phyloP scores from a whole-genome alignment of 2,113 vertebrate genomes.

The Phalacrocorax brasilianus region DNA sequence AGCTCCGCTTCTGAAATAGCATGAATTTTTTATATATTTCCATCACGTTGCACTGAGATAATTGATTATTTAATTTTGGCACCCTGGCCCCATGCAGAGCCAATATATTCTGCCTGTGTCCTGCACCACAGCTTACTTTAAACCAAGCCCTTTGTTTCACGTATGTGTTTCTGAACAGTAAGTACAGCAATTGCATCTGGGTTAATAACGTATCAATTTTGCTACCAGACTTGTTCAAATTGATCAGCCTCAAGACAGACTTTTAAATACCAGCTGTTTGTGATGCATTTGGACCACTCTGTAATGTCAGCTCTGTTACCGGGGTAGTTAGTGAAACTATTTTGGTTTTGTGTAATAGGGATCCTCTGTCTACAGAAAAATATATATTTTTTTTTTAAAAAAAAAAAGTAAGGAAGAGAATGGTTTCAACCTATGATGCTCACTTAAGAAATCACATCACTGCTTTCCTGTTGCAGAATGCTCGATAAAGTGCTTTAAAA shows the following conservation, averaged over 20 bases:
- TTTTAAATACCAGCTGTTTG: background rate
- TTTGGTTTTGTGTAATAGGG: background rate
- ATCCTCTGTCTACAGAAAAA: background rate
- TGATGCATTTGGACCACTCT: background rate
- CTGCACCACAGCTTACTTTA: background rate
- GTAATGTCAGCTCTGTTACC: background rate
- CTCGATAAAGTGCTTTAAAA: background rate
- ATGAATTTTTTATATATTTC: background rate
- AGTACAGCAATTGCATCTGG: background rate
- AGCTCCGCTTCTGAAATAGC: background rate
- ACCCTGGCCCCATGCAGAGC: background rate
- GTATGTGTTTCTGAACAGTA: accelerated
- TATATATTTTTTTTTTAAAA: background rate
- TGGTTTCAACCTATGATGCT: background rate
- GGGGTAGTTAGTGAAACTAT: background rate
- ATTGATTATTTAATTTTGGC: background rate
- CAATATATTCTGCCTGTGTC: background rate
- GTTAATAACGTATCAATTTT: background rate
- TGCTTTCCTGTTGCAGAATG: background rate
- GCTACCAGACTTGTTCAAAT: background rate
- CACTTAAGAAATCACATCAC: accelerated
- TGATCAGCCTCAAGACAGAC: background rate
- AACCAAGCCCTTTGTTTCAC: background rate
- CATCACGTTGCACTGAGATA: background rate
- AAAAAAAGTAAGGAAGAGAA: background rate